A percentile compares a stretch with the other conserved stretches of the same genome.
Evolutionary conservation across 2,113 vertebrate genomes (phyloP).

Genomic region (Atherinomorus stipes): DNA sequence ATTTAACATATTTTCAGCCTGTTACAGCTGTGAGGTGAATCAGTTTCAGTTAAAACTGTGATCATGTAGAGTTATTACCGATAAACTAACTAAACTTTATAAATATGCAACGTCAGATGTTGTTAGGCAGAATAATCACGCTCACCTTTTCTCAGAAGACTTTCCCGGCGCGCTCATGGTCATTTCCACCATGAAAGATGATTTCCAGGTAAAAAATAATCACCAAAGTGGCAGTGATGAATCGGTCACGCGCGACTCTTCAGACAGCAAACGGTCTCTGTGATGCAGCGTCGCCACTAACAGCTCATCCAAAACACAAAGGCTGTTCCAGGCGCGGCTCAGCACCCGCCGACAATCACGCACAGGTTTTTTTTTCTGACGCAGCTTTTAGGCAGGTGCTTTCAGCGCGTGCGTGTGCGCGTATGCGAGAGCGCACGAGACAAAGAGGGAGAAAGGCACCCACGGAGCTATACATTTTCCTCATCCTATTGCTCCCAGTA

Average conservation of each 20-base stretch:
- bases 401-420: constrained; percentile 5
- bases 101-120: too few relatives aligned
- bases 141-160: constrained; percentile 67
- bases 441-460: constrained; percentile 33
- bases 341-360: constrained; percentile 3
- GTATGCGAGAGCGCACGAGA: constrained; percentile 8
- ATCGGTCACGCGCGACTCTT: constrained; percentile 16
- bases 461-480: constrained; percentile 48
- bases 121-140: neutral
- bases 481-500: neutral
- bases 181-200: too few relatives aligned
- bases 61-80: too few relatives aligned
- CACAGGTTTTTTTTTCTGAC: constrained; percentile 23
- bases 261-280: neutral
- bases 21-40: neutral
- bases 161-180: constrained; percentile 66
- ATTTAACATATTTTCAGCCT: neutral
- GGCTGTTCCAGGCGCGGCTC: neutral
- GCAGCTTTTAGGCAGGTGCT: constrained; percentile 37
- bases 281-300: constrained; percentile 12
- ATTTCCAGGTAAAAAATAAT: constrained; percentile 4
- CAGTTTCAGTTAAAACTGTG: neutral
- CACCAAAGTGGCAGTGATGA: constrained; percentile 32
- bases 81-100: too few relatives aligned
- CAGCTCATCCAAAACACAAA: constrained; percentile 34